phyloP scores from a whole-genome alignment of 2,888 invertebrate species.

The Odontocolon sp. region DNA sequence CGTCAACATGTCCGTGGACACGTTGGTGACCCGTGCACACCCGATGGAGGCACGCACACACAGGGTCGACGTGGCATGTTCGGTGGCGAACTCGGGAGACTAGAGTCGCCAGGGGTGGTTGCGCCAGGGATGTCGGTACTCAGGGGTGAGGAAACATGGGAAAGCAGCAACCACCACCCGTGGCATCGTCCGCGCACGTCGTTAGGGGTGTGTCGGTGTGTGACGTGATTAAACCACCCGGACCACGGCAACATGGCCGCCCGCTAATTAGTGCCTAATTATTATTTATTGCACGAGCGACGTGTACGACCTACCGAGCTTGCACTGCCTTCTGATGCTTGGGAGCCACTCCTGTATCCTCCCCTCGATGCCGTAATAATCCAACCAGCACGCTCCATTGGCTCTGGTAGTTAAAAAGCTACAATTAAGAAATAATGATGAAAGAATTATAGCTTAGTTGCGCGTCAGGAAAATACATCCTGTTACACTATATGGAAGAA shows the following conservation, averaged over 20 bases:
- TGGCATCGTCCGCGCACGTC: constrained; percentile 36
- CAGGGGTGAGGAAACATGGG: constrained; percentile 49
- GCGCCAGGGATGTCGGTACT: constrained; percentile 47
- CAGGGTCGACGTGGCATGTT: constrained; percentile 57
- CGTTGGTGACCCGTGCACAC: constrained; percentile 53
- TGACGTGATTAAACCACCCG: constrained; percentile 75
- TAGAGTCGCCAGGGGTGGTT: constrained; percentile 27
- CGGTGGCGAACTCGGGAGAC: constrained; percentile 47
- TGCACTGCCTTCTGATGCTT: constrained; percentile 12
- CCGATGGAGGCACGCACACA: constrained; percentile 41
- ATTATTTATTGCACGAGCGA: constrained; percentile 76
- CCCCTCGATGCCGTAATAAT: constrained; percentile 11
- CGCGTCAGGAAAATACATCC: no score
- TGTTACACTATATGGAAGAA: no score
- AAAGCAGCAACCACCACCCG: constrained; percentile 39
- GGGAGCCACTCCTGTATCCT: constrained; percentile 30
- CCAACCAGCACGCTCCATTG: constrained; percentile 3
- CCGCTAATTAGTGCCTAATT: constrained; percentile 78
- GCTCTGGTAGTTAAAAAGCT: constrained; percentile 3
- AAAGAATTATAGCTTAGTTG: not conserved
- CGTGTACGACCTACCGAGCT: constrained; percentile 26
- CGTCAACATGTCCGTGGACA: constrained; percentile 74
- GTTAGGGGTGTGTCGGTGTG: constrained; percentile 66
- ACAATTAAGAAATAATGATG: not conserved
- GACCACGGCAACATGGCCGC: constrained; percentile 74